Base-by-base conservation (phyloP, 2,888 invertebrate genomes). In the Drosophila limbata region DNA sequence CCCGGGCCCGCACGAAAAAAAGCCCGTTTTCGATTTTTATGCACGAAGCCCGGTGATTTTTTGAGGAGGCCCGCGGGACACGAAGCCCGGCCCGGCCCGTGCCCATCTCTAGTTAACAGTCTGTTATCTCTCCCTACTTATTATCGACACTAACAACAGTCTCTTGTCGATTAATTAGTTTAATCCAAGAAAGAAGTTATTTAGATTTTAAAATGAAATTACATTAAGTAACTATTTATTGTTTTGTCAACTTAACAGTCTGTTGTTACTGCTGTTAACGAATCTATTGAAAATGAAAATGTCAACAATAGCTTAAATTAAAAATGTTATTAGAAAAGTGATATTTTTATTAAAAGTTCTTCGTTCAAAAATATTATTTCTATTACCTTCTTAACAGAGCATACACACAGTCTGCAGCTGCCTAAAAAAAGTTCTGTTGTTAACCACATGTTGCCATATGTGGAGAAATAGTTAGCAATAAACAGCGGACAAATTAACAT, bases 401-500 rank as follows among this genome's bases (percentile, higher is more conserved):
- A 15, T 5, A 28, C 13, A 1, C 25, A 4, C 25, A 25, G 25
- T 1, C n/a, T 4, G 4, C 28, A 48, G 13, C 15, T 4, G 25
- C 42, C 17, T 56, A 21, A 15, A 44, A 56, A 44, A 35, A 56
- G 44, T 56, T 57, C 57, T 56, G 25, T 15, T 39, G 51, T 33
- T 50, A 35, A 21, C 39, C 52, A 52, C 10, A 52, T 13, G 25
- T 25, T 28, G 45, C 21, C 56, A 45, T 56, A 45, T 65, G 15
- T 66, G 71, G 50, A 40, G 31, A 48, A 60, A 55, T 63, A 53
- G 63, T 69, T 69, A 51, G 57, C 69, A 47, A 57, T 69, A 70
- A 59, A 64, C 39, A 35, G 51, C 73, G 59, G 68, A 70, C 65
- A 80, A 84, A 73, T 83, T 86, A 86, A 74, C 73, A 83, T 86